Evolutionary conservation across 2,888 invertebrate genomes (phyloP), one percentile per base, ranked within the genome.

Genomic region (Papilio elwesi): DNA sequence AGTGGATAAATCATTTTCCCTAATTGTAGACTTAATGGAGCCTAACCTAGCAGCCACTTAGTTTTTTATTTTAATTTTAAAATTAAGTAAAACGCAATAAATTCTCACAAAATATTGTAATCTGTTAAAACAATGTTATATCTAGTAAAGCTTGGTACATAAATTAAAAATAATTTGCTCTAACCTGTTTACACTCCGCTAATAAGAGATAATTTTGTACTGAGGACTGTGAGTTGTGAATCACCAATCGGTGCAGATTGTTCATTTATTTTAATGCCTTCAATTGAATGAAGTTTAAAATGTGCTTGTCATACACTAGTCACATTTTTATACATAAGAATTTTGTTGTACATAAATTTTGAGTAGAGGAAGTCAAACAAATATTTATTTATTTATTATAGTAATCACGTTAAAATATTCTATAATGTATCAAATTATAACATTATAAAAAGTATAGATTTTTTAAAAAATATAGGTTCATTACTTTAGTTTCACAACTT

Each of bases 231-330:
- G 78, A 82, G 80, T 83, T 86, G 78, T 90, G 90, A 91, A 82
- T 90, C 91, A 90, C 82, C 86, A 88, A 87, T 89, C 84, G 79
- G 76, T 78, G 85, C 84, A 87, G 80, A 88, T 88, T 88, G 87
- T 78, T 77, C 83, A 84, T 87, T 83, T 85, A 83, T 82, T 81
- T 78, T 79, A 88, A 87, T 90, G 87, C 82, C 79, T 82, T 81
- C 88, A 90, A 91, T 91, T 92, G 86, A 86, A 83, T 84, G 83
- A 87, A 84, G 81, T 81, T 80, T 78, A 79, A 83, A 85, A 87
- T 85, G 83, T 83, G 81, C 81, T 83, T 80, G 77, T 80, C 79
- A 81, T 83, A 43, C 1, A 69, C 1, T 38, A 26, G 12, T 51
- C 10, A 69, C 51, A 62, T 51, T 62, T 70, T 64, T 72, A 59